A percentile compares a stretch with the other conserved stretches of the same genome.
Evolutionary conservation across 2,113 vertebrate genomes (phyloP).

Genomic region (Vireo altiloquus): DNA sequence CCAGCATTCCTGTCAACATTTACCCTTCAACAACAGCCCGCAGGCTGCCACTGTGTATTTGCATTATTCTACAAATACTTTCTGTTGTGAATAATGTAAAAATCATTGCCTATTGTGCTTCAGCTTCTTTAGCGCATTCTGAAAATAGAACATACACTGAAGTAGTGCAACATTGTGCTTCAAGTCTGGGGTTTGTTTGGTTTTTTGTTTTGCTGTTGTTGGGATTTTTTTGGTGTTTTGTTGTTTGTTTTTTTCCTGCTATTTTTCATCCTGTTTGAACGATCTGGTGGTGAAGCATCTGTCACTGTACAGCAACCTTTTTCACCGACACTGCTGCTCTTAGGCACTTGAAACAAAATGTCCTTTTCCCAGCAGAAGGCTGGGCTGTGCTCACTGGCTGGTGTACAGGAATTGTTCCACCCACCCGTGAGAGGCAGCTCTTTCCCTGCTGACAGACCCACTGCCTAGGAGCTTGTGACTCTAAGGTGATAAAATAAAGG

Average conservation of each 20-base stretch:
- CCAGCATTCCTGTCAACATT: not conserved
- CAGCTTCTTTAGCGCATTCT: not conserved
- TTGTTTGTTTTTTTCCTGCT: fast-evolving
- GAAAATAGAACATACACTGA: not conserved
- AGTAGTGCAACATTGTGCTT: not conserved
- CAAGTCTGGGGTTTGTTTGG: not conserved
- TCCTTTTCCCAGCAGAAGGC: not conserved
- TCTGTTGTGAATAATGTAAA: constrained; percentile 1
- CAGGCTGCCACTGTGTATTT: not conserved
- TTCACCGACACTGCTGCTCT: not conserved
- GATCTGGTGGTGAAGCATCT: not conserved
- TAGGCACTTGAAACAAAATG: not conserved
- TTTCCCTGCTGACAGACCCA: not conserved
- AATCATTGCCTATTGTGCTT: constrained; percentile 41
- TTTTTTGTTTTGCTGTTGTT: not conserved
- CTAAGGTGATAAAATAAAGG: not conserved
- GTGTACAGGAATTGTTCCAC: not conserved
- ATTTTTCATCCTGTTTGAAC: not conserved
- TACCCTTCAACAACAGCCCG: not conserved
- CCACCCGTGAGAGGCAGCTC: not conserved
- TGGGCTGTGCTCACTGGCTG: not conserved
- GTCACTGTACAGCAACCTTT: not conserved
- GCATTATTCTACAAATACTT: constrained; percentile 15
- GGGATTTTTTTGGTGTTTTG: not conserved
- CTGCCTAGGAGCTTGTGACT: not conserved